phyloP scores from a whole-genome alignment of 2,888 invertebrate genomes.

The Lysandra bellargus region DNA sequence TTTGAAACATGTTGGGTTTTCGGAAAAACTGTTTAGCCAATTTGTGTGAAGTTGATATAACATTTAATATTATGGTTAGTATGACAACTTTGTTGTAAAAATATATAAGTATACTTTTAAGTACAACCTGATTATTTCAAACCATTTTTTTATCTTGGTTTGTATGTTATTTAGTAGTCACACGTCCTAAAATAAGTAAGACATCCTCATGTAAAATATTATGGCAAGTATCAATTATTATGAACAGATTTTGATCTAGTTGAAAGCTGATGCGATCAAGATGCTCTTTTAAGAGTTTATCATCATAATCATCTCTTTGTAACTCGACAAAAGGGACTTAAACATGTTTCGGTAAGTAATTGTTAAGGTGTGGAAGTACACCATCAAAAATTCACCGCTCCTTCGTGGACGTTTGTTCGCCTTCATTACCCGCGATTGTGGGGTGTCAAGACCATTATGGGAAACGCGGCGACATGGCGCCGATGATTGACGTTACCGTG shows the following conservation, averaged over 20 bases:
- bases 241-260: not conserved
- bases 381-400: not conserved
- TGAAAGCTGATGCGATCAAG: not conserved
- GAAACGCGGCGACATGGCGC: conserved; percentile 5
- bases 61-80: too few species aligned
- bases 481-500: not conserved
- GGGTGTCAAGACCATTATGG: not conserved
- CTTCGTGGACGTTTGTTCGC: not conserved
- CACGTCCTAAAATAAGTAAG: not conserved
- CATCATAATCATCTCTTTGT: not conserved
- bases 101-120: too few species aligned
- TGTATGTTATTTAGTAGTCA: not conserved
- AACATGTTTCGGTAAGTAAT: not conserved
- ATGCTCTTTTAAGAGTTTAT: too few species aligned
- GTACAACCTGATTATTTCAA: too few species aligned
- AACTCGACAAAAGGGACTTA: not conserved
- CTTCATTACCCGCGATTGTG: not conserved
- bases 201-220: too few species aligned
- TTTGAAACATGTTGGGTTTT: not conserved
- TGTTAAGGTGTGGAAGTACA: not conserved
- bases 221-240: too few species aligned
- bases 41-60: not conserved
- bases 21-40: not conserved
- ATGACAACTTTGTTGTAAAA: too few species aligned
- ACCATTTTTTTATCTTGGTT: too few species aligned